Base-by-base conservation (phyloP, 2,797 vertebrate species). In the Gallinago stenura region DNA sequence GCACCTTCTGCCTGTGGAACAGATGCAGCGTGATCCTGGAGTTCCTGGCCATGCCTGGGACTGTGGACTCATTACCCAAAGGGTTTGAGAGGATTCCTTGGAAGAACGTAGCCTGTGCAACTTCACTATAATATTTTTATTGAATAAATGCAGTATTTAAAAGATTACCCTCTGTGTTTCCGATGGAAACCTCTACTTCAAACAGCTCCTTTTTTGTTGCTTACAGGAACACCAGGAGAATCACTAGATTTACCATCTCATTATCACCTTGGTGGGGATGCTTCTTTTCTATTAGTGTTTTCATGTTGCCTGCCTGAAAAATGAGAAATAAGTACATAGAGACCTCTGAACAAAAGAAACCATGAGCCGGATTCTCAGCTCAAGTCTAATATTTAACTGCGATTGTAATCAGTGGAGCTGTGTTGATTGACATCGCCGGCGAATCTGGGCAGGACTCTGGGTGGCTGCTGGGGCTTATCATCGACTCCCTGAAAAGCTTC, bases 271-370 rank as follows among this genome's bases (percentile, higher is more conserved):
- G 14, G 7, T 61, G 90, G 96, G 96, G 94, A 83, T 93, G 89
- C 93, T 95, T 75, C 94, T 93, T 95, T 95, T 94, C 90, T 95
- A 83, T 94, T 91, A 93, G 75, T 83, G 94, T 95, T 95, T 96
- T 94, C 87, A 72, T 85, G 90, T 96, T 96, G 91, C 84, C 82
- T 87, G 65, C 17, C 91, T 93, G 65, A 83, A 92, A 96, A 95
- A 94, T 68, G 81, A 73, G 71, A 75, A 91, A 89, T 91, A 89
- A 94, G 61, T 86, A 87, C 66, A 81, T 22, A 69, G 87, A 81
- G 89, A 93, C 57, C 65, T 73, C 79, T 83, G 92, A 94, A 96
- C 69, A 92, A 91, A 92, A 78, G 87, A 41, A 91, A 11, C n/a
- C 70, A 19, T 12, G 78, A 85, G 84, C 46, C 51, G 53, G 71